A percentile compares a stretch with the other conserved stretches of the same genome.
phyloP scores from a whole-genome alignment of 1,140 invertebrate species.

The Sitobion miscanthi region DNA sequence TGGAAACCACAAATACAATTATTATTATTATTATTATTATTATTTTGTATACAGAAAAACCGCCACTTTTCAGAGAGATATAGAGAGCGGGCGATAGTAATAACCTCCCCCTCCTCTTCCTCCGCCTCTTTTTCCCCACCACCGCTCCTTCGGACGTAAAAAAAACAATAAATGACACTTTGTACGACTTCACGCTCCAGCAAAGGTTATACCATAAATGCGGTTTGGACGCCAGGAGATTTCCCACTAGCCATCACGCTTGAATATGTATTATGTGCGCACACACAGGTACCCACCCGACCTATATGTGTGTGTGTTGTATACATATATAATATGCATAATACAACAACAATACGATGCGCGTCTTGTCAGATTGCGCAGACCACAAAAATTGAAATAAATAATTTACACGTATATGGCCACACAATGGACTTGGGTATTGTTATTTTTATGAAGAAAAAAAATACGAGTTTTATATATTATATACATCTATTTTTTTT shows the following conservation, averaged over 20 bases:
- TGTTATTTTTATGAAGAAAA: neutral
- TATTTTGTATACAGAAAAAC: neutral
- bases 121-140: no score
- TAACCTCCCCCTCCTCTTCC: neutral
- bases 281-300: neutral
- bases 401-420: slow-evolving; percentile 10
- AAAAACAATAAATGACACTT: slow-evolving; percentile 35
- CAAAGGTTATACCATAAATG: slow-evolving; percentile 39
- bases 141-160: neutral
- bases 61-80: neutral
- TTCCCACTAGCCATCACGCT: neutral
- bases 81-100: neutral
- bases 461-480: neutral
- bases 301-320: neutral
- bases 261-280: neutral
- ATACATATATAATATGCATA: neutral
- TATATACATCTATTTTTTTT: neutral
- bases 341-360: neutral
- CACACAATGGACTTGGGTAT: slow-evolving; percentile 16
- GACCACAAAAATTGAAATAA: slow-evolving; percentile 39
- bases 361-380: neutral
- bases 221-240: slow-evolving; percentile 29
- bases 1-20: slow-evolving; percentile 48
- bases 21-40: slow-evolving; percentile 24
- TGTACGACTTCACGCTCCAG: slow-evolving; percentile 16